A percentile compares a stretch with the other conserved stretches of the same genome.
phyloP scores from a whole-genome alignment of 2,888 invertebrate genomes.

The Antheraea assamensis region DNA sequence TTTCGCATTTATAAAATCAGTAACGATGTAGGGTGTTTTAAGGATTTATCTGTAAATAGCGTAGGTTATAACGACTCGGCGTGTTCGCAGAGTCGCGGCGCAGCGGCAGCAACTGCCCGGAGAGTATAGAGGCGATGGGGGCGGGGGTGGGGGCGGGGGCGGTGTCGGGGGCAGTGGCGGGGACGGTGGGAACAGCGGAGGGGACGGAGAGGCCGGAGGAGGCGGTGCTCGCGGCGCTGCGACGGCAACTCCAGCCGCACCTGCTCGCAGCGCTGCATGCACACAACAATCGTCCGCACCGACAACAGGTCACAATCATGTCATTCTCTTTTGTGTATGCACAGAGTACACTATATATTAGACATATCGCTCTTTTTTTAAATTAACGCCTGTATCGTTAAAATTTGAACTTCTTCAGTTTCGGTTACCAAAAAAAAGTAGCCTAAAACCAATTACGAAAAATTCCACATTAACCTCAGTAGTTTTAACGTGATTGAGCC shows the following conservation, averaged over 20 bases:
- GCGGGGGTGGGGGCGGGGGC: neutral
- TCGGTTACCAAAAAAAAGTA: too few relatives aligned
- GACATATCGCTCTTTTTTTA: too few relatives aligned
- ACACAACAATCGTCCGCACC: slow-evolving; percentile 65
- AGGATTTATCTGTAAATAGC: too few relatives aligned
- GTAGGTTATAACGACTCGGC: neutral
- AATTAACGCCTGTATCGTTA: too few relatives aligned
- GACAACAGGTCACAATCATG: slow-evolving; percentile 39
- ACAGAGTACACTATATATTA: too few relatives aligned
- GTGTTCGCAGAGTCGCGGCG: slow-evolving; percentile 58
- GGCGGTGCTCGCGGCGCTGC: slow-evolving; percentile 86
- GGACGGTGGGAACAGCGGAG: slow-evolving; percentile 30
- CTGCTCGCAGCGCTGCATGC: slow-evolving; percentile 75
- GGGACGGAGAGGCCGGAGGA: slow-evolving; percentile 67
- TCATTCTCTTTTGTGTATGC: neutral
- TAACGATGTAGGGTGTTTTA: too few relatives aligned
- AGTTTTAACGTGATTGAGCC: too few relatives aligned
- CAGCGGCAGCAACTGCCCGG: slow-evolving; percentile 46
- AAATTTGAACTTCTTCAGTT: too few relatives aligned
- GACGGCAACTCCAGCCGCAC: slow-evolving; percentile 87
- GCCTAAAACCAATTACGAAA: too few relatives aligned
- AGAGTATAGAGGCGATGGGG: slow-evolving; percentile 28
- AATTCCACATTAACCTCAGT: too few relatives aligned
- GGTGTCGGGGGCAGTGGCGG: neutral
- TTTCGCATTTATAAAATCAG: too few relatives aligned